These are phyloP conservation scores for Coryphaenoides rupestris DNA, from an alignment of 2,113 vertebrate genomes.

Conservation along the genomic window DNA sequence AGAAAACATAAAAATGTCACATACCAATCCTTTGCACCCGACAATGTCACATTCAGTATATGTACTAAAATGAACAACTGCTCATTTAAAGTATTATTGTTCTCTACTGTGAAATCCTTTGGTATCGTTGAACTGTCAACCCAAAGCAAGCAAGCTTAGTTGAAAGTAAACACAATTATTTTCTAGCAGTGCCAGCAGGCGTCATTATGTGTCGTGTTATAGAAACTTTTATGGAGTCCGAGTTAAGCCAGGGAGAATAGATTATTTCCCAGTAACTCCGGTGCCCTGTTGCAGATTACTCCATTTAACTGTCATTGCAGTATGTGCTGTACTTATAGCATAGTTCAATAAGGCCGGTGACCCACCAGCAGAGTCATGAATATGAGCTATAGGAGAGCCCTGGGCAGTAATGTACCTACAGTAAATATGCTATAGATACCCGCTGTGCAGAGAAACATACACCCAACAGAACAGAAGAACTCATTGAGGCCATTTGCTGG, in stretches of 20 bases:
- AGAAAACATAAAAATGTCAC: constrained; percentile 10
- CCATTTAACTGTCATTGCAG: constrained; percentile 30
- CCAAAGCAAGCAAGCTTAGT: too few species aligned
- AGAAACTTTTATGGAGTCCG: constrained; percentile 16
- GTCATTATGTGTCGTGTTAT: neutral
- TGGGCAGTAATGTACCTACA: neutral
- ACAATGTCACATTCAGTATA: too few species aligned
- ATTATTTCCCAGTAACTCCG: constrained; percentile 32
- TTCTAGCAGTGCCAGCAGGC: neutral
- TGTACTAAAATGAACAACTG: neutral
- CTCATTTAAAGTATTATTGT: neutral
- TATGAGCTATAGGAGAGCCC: neutral
- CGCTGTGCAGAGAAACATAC: neutral
- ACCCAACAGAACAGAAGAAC: neutral
- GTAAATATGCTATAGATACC: constrained; percentile 3
- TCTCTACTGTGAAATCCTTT: too few species aligned
- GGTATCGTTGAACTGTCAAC: too few species aligned
- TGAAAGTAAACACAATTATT: neutral
- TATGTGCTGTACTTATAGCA: constrained; percentile 15
- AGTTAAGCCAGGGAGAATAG: constrained; percentile 30
- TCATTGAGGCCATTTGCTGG: neutral
- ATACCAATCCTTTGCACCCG: too few species aligned
- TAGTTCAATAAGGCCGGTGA: constrained; percentile 7
- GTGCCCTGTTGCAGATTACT: constrained; percentile 30
- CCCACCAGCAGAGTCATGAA: neutral